These are phyloP conservation scores for Lumbricus terrestris DNA, from an alignment of 2,888 invertebrate genomes.

Conservation along the genomic window DNA sequence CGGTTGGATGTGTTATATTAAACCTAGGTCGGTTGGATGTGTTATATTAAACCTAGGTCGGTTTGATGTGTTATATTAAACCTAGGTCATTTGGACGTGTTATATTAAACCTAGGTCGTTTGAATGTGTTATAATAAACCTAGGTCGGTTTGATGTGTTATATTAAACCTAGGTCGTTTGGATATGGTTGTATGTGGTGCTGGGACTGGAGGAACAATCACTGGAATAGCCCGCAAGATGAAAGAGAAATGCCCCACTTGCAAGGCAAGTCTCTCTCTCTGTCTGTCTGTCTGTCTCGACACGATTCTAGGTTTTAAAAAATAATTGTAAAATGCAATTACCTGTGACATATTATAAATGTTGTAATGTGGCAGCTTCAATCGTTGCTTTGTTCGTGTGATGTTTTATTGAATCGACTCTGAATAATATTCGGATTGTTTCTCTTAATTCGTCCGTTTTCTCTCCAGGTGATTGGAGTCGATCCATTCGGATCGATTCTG, in stretches of 20 bases:
- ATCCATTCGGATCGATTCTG: conserved; percentile 88
- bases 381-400: too few species aligned
- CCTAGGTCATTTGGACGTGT: too few species aligned
- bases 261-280: conserved; percentile 50
- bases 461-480: conserved; percentile 74
- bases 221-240: conserved; percentile 87
- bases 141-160: conserved; percentile 29
- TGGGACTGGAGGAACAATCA: conserved; percentile 92
- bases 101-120: too few species aligned
- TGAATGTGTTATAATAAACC: not conserved
- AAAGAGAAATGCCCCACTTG: conserved; percentile 80
- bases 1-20: conserved; percentile 65
- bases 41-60: too few species aligned
- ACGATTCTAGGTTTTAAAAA: too few species aligned
- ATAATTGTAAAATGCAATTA: too few species aligned
- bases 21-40: too few species aligned
- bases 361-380: too few species aligned
- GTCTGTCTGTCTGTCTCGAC: too few species aligned
- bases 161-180: conserved; percentile 60
- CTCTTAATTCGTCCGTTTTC: not conserved
- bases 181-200: conserved; percentile 84
- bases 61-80: too few species aligned
- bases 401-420: not conserved
- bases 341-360: too few species aligned
- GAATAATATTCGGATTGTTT: not conserved